Conservation (phyloP, 2,113 vertebrate species). For the Nestor notabilis region DNA sequence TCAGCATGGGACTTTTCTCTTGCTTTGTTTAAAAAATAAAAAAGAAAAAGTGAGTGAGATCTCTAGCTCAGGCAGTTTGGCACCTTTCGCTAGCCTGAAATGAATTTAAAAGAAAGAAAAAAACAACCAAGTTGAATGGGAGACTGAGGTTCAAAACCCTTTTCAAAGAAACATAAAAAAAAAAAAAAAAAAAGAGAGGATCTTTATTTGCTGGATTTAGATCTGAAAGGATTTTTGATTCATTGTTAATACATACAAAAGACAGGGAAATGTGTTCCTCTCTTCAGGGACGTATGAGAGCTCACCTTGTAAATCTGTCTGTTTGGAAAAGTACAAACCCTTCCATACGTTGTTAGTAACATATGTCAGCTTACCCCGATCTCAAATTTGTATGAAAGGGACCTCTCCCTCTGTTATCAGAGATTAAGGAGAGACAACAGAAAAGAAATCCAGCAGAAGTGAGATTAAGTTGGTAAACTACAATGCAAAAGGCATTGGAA, state of each 20-base stretch:
- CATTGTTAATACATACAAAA: neutral
- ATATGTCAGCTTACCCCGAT: neutral
- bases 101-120: neutral
- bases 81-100: neutral
- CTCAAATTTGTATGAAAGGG: neutral
- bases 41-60: neutral
- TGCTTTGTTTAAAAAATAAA: neutral
- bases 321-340: neutral
- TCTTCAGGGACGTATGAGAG: neutral
- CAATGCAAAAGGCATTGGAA: neutral
- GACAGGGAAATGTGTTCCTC: neutral
- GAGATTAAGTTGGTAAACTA: neutral
- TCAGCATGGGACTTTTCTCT: neutral
- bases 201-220: slow-evolving; percentile 27
- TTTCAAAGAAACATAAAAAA: neutral
- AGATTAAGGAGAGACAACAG: neutral
- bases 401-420: neutral
- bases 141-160: slow-evolving; percentile 2
- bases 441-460: slow-evolving; percentile 2
- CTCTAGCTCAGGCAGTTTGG: neutral
- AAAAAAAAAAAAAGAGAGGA: neutral
- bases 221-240: slow-evolving; percentile 26
- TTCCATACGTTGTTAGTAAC: neutral
- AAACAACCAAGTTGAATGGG: neutral
- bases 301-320: slow-evolving; percentile 41